Base-by-base conservation (phyloP, 2,888 invertebrate species). In the Andrena bucephala region DNA sequence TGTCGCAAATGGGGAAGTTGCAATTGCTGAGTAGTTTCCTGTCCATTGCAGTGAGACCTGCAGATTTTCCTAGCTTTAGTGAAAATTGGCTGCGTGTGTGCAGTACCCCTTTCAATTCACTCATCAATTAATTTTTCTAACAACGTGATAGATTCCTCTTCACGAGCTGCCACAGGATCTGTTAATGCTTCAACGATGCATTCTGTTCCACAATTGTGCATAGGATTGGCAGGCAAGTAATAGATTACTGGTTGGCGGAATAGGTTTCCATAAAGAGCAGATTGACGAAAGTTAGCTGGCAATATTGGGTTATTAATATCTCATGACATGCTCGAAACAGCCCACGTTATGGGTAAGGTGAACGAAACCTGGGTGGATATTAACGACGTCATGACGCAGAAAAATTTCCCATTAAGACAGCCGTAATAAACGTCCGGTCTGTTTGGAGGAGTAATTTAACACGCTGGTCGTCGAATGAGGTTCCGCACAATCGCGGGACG, bases 331-430 rank as follows among this genome's bases (percentile, higher is more conserved):
- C 27, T 52, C 31, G 42, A 54, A 7, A 42, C 68, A 59, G 52
- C 33, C 5, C 66, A 48, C 60, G 42, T n/a, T 8, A 13, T 29
- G 33, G 70, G 29, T 16, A 60, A 16, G 71, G 42, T 36, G 63
- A 29, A 50, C 67, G 48, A 65, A 60, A 65, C 42, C 50, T 5
- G 27, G 16, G 27, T 29, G 48, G 66, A 74, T 81, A 81, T 79
- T 78, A 77, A 83, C 73, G 73, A 75, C 54, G 54, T 29, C 57
- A 31, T 7, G 68, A 63, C 68, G 66, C 69, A 80, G 66, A 80
- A 81, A 81, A 84, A 86, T 86, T 77, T 84, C 77, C 59, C 77
- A 86, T 86, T 84, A 84, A 77, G 66, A 66, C 75, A 36, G 66
- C 48, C 67, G 72, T 80, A 81, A 86, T 84, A 77, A 77, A 84